phyloP scores from a whole-genome alignment of 1,140 invertebrate species.

The Helicoverpa armigera region DNA sequence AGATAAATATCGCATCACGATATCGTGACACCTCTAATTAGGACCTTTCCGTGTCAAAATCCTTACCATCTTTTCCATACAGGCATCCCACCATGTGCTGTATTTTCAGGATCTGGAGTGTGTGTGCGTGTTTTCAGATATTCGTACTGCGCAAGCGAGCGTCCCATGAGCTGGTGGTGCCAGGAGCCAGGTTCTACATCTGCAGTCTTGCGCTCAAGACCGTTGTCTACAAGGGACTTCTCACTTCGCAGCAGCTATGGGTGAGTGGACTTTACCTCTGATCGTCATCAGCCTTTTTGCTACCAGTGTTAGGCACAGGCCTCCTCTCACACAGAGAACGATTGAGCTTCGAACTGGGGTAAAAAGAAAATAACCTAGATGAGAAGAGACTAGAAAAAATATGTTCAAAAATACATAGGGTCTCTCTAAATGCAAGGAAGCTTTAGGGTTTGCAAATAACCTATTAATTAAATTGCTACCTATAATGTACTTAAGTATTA shows the following conservation, averaged over 20 bases:
- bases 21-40: not conserved
- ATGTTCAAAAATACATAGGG: too few relatives aligned
- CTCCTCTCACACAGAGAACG: too few relatives aligned
- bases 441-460: too few relatives aligned
- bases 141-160: conserved; percentile 97
- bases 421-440: too few relatives aligned
- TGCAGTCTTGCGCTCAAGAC: conserved; percentile 97
- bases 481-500: too few relatives aligned
- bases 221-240: conserved; percentile 99
- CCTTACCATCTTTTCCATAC: conserved; percentile 9
- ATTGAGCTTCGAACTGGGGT: too few relatives aligned
- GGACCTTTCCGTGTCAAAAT: too few relatives aligned
- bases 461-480: too few relatives aligned
- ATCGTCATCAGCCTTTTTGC: not conserved
- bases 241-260: conserved; percentile 98
- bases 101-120: conserved; percentile 55
- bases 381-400: not conserved
- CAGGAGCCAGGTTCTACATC: conserved; percentile 97
- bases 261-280: conserved; percentile 70
- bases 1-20: not conserved
- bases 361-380: too few relatives aligned
- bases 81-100: conserved; percentile 34
- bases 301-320: too few relatives aligned
- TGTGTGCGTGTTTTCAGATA: conserved; percentile 88
- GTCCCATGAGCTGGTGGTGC: conserved; percentile 94